phyloP scores from a whole-genome alignment of 2,888 invertebrate species.

The Autographa pulchrina region DNA sequence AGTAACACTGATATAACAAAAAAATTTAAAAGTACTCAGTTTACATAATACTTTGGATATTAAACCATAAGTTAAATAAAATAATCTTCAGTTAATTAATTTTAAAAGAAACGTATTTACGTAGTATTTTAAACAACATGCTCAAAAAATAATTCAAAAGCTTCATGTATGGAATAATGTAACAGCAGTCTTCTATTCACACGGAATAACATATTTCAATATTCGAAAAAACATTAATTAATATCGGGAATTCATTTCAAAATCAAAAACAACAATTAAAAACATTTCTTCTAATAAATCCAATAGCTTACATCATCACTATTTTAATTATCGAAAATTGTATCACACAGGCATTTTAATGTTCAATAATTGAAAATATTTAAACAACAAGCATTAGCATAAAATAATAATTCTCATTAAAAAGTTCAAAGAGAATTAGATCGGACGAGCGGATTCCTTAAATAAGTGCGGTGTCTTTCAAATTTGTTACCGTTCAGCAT shows the following conservation, averaged over 20 bases:
- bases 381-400: constrained; percentile 35
- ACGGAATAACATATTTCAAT: background rate
- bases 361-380: constrained; percentile 33
- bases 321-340: constrained; percentile 40
- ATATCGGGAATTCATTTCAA: background rate
- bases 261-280: background rate
- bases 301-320: constrained; percentile 25
- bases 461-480: constrained; percentile 47
- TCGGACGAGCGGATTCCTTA: constrained; percentile 46
- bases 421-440: constrained; percentile 36
- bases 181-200: background rate
- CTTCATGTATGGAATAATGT: background rate
- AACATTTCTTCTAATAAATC: constrained; percentile 21
- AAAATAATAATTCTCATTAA: constrained; percentile 40
- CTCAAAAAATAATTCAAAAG: no score
- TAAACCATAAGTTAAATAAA: no score
- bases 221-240: background rate
- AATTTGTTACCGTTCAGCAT: constrained; percentile 41
- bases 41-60: no score
- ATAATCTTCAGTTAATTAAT: no score
- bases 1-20: background rate
- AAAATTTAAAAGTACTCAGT: no score
- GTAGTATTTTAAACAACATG: no score
- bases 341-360: constrained; percentile 49
- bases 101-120: no score